Conservation (phyloP, 1,140 invertebrate genomes). For the Ceratitis capitata region DNA sequence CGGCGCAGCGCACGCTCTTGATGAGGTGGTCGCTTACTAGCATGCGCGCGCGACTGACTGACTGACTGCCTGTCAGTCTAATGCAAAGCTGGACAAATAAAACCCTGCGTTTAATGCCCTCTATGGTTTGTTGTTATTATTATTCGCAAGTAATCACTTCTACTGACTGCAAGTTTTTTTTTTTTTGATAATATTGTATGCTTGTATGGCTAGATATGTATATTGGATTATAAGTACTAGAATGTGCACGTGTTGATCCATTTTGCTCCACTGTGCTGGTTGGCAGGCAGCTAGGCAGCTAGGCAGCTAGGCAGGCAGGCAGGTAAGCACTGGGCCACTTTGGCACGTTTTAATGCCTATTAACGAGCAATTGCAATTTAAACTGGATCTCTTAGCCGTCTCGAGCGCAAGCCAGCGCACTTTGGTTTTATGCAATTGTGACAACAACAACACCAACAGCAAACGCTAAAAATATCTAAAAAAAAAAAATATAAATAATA, state of each 20-base stretch:
- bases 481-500: no score
- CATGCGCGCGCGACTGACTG: background rate
- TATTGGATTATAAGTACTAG: background rate
- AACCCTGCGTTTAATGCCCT: background rate
- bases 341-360: slow-evolving; percentile 62
- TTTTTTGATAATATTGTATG: no score
- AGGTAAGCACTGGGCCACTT: slow-evolving; percentile 33
- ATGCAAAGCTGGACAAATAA: background rate
- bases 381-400: slow-evolving; percentile 59
- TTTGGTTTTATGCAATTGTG: background rate
- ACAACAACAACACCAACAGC: background rate
- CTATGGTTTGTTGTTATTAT: background rate
- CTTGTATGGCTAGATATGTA: background rate
- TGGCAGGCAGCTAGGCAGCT: no score
- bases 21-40: background rate
- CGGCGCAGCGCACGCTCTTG: slow-evolving; percentile 7
- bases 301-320: no score
- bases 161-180: background rate
- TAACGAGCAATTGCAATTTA: slow-evolving; percentile 66
- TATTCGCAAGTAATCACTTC: no score
- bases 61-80: background rate
- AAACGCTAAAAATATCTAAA: no score
- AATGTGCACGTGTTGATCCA: background rate
- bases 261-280: slow-evolving; percentile 35
- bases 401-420: background rate